Percentiles rank a stretch among this genome's conserved stretches.
Evolutionary conservation across 2,113 vertebrate genomes (phyloP).

Genomic region (Panthera leo): DNA sequence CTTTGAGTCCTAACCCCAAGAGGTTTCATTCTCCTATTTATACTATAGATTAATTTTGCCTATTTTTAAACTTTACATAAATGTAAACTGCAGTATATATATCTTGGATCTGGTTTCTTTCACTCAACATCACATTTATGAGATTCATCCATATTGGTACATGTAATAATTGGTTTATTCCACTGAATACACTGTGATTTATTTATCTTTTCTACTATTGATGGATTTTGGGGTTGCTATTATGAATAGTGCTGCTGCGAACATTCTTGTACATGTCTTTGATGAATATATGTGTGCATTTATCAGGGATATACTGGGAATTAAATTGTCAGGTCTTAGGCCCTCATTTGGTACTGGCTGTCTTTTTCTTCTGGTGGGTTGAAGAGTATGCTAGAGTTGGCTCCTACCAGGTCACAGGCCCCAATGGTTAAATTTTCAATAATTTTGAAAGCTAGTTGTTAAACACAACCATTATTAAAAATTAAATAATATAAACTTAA

Average conservation of each 20-base stretch:
- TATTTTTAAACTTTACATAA: background rate
- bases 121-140: background rate
- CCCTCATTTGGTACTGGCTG: background rate
- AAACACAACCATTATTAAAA: background rate
- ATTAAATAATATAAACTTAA: constrained; percentile 24
- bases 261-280: background rate
- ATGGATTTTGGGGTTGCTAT: background rate
- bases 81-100: background rate
- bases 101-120: background rate
- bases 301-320: background rate
- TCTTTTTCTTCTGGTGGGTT: background rate
- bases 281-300: background rate
- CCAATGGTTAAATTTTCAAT: background rate
- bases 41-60: background rate
- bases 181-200: background rate
- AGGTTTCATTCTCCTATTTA: background rate
- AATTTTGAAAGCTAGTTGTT: background rate
- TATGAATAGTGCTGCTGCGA: background rate
- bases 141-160: background rate
- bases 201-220: background rate
- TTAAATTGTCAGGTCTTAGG: background rate
- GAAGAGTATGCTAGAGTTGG: background rate
- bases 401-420: background rate
- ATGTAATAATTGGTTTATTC: background rate
- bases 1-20: background rate